A percentile compares a stretch with the other conserved stretches of the same genome.
phyloP scores from a whole-genome alignment of 92 coral and sea anemone species.

The Heliopora coerulea region DNA sequence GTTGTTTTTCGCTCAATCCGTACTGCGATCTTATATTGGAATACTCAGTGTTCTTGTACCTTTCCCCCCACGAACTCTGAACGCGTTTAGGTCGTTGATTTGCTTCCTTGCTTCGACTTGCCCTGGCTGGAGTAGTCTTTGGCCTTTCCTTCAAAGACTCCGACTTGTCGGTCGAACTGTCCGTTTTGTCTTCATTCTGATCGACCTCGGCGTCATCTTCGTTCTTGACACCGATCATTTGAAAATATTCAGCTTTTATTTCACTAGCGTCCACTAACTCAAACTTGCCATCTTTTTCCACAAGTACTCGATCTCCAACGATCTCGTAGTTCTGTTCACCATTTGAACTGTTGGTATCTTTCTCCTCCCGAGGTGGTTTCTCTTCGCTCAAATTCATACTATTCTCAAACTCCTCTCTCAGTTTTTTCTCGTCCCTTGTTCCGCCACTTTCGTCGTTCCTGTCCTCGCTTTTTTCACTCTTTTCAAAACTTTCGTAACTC shows the following conservation, averaged over 20 bases:
- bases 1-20: conserved; percentile 86
- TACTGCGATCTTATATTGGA: conserved; percentile 75
- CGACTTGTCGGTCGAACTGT: conserved; percentile 17
- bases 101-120: conserved; percentile 44
- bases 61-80: conserved; percentile 70
- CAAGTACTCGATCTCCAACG: conserved; percentile 65
- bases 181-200: conserved; percentile 32
- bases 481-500: not conserved
- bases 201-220: conserved; percentile 41
- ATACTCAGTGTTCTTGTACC: conserved; percentile 65
- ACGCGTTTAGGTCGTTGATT: conserved; percentile 53
- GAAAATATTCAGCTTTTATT: conserved; percentile 94
- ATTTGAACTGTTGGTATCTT: not conserved
- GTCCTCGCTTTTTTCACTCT: not conserved
- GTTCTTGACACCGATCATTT: conserved; percentile 79
- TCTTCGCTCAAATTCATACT: conserved; percentile 25
- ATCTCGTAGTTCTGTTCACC: conserved; percentile 19
- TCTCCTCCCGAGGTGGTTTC: conserved; percentile 8
- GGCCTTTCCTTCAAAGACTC: conserved; percentile 57
- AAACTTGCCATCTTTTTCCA: conserved; percentile 95
- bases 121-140: conserved; percentile 65
- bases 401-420: conserved; percentile 15
- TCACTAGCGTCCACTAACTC: conserved; percentile 97
- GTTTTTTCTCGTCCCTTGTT: not conserved
- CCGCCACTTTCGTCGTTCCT: not conserved